Evolutionary conservation across 2,888 invertebrate species (phyloP).

Genomic region (Drosophila fungiperda): DNA sequence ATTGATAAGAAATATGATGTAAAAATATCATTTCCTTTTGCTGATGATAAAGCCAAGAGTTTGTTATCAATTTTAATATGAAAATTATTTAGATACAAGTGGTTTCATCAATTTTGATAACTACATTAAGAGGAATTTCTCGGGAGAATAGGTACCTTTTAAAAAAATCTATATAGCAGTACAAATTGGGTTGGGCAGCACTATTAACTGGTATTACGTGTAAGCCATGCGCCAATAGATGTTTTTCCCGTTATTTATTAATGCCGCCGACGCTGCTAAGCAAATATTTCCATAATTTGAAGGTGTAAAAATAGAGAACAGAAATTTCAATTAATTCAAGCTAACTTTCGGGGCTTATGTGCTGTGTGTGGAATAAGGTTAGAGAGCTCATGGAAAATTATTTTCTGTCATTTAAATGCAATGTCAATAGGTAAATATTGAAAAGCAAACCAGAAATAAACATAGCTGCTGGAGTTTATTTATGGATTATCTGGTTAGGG

Average conservation of each 20-base stretch:
- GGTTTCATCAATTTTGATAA: conserved; percentile 31
- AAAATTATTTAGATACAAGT: conserved; percentile 32
- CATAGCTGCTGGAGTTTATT: conserved; percentile 37
- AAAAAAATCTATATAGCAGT: not conserved
- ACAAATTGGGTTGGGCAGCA: not conserved
- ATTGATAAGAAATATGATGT: conserved; percentile 41
- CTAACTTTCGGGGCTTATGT: conserved; percentile 36
- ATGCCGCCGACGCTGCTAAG: conserved; percentile 41
- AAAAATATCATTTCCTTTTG: conserved; percentile 48
- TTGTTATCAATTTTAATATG: conserved; percentile 33
- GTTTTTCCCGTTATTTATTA: conserved; percentile 9
- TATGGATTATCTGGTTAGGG: conserved; percentile 48
- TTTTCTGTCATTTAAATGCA: conserved; percentile 52
- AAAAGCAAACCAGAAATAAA: conserved; percentile 46
- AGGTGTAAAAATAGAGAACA: conserved; percentile 32
- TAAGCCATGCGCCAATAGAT: not conserved
- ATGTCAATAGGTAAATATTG: conserved; percentile 60
- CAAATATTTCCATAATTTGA: conserved; percentile 50
- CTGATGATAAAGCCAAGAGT: conserved; percentile 41
- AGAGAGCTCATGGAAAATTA: conserved; percentile 32
- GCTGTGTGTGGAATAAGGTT: conserved; percentile 20
- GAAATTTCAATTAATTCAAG: conserved; percentile 44
- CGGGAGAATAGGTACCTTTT: not conserved
- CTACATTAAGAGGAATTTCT: conserved; percentile 5
- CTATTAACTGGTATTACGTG: conserved; percentile 25